Base-by-base conservation (phyloP, 2,797 vertebrate species). In the Centropyge bicolor region DNA sequence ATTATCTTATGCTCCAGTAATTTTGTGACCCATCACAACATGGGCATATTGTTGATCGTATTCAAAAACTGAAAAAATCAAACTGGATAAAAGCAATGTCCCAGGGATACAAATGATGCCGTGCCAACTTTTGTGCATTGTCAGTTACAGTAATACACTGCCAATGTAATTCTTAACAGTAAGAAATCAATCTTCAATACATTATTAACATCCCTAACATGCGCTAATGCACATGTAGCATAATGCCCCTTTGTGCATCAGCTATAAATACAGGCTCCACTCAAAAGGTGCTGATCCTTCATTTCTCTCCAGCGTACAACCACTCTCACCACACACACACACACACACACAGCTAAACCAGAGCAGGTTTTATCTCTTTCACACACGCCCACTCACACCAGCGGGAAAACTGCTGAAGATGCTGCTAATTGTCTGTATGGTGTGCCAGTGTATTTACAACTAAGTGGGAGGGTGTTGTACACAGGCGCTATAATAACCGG, bases 401-500 rank as follows among this genome's bases (percentile, higher is more conserved):
- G 72, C 51, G 73, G 67, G 31, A 63, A 74, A 82, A 63, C 27
- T 78, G 62, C 72, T 83, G 82, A 81, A 63, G 45, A 82, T 55
- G 74, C 73, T 78, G 78, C 78, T 70, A 76, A 81, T 46, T 70
- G 62, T 60, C 10, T 55, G 66, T 22, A 41, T 51, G 49, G n/a
- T 70, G 67, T 68, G 45, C 59, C 62, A 67, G 40, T 36, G 16
- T 38, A 45, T 72, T 63, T 20, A 66, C 51, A 64, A 74, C 61
- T 52, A 11, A 69, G 75, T 49, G 70, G 75, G 66, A 66, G 63
- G 55, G 52, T 65, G 65, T 80, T 84, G 83, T 40, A 75, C 65
- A 48, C 64, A 70, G 59, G 71, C 20, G 35, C 64, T 20, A 14
- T 80, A 78, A 91, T 88, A 57, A 89, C 59, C 85, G 56, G 48